Conservation (phyloP, 2,888 invertebrate genomes). For the Gonocerus acuteangulatus region DNA sequence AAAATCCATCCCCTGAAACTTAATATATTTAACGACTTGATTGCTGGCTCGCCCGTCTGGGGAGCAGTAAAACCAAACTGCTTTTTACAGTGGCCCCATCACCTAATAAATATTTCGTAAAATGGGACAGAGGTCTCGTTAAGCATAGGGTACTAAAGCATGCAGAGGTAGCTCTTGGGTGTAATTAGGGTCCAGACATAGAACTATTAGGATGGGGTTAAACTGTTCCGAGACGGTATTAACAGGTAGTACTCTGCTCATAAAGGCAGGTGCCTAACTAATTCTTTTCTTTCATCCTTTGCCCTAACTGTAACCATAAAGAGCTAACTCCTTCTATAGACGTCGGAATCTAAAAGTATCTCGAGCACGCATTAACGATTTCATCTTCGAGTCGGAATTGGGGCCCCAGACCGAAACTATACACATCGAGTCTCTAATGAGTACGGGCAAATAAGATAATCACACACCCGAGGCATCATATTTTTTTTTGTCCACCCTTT, state of each 20-base stretch:
- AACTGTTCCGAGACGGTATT: not conserved
- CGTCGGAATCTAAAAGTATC: no score
- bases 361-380: no score
- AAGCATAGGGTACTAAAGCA: conserved; percentile 1
- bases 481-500: no score
- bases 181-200: conserved; percentile 11
- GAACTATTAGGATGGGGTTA: conserved; percentile 6
- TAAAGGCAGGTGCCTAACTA: not conserved
- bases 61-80: conserved; percentile 1
- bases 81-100: conserved; percentile 10
- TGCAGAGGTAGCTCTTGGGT: not conserved
- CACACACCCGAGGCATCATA: no score
- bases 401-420: no score
- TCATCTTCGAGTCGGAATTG: no score
- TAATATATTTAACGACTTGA: conserved; percentile 21
- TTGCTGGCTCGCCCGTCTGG: not conserved
- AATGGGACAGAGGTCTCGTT: conserved; percentile 12
- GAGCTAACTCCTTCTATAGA: no score
- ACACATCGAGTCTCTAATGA: no score
- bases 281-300: no score
- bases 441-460: no score
- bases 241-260: conserved; percentile 4
- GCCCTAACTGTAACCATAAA: no score
- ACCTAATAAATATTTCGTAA: conserved; percentile 15
- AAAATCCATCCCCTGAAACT: no score